Evolutionary conservation across 2,113 vertebrate species (phyloP), one percentile per base, ranked within the genome.

Genomic region (Lycaon pictus): DNA sequence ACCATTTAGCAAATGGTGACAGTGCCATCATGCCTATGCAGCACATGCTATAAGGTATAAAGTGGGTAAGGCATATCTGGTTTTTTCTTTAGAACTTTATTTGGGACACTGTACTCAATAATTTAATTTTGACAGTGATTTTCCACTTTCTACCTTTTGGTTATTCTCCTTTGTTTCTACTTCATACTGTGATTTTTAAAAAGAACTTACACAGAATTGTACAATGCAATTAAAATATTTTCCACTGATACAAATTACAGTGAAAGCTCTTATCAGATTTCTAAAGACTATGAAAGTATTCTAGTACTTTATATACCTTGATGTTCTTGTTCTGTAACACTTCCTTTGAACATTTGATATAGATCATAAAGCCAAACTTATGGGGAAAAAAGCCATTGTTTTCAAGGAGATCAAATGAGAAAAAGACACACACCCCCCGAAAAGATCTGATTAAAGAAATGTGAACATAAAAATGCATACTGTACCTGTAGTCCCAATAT

Each of bases 401-500:
- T 96, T 94, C 58, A 95, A 96, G 96, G 97, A 97, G 95, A 97
- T 97, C 91, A 97, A 97, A 96, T 74, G 53, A 95, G 92, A 97
- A 93, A 93, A 85, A 97, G 48, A 93, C 35, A 7, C 2, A 16
- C 37, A 4, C 63, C 65, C 48, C n/a, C 71, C 37, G 76, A 12
- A 92, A 19, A 96, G 6, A 85, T 90, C 69, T 72, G 85, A 17
- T 94, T 86, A 98, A 96, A 98, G 80, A 96, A 98, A 98, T 4
- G 72, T 97, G 92, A 99, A 95, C 53, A 98, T 97, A 95, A 93
- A 98, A 98, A 96, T 84, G 98, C 90, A 97, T 98, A 98, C 98
- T 97, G 98, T 98, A 99, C 99, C 99, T 99, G 99, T 83, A 99
- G 98, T 98, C 99, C 99, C 96, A 99, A 97, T 79, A 99, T 99